Evolutionary conservation across 2,113 vertebrate species (phyloP), one percentile per base, ranked within the genome.

Genomic region (Ceratotherium simum): DNA sequence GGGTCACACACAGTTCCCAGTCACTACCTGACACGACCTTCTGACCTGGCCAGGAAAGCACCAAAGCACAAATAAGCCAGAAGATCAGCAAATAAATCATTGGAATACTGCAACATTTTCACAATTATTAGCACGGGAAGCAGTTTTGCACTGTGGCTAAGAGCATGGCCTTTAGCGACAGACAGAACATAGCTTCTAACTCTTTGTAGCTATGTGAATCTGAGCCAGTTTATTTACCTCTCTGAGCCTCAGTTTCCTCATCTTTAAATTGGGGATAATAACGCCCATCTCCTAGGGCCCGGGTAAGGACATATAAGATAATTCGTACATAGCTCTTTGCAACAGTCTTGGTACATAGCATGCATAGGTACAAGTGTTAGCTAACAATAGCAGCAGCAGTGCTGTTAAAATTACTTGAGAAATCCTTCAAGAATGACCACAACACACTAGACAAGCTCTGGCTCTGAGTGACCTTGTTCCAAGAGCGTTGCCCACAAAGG

Each of bases 201-300:
- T 48, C 51, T 51, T 88, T 88, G 65, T 29, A 23, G 11, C 20
- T n/a, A 16, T 0, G 10, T 76, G 58, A 90, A 7, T 5, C 31
- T 84, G 27, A 96, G 36, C 31, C 91, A 75, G 39, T 79, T 93
- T 75, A 69, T 20, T 70, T 70, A 78, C 25, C 56, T 95, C 87
- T 62, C 62, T 79, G 27, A 78, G 69, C 42, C 31, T 86, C 25
- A 7, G 13, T 75, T 62, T 90, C 51, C 51, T 54, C 51, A 54
- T 54, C 56, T 33, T 1, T 85, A 70, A 76, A 70, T 9, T 54
- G 31, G 21, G 31, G 20, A 86, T 56, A 72, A 20, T n/a, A 93
- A 33, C 23, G 33, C n/a, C 20, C 39, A 72, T 85, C 39, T 78
- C 39, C 65, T 0, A 93, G 67, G 54, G 10, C 17, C 17, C 23